Evolutionary conservation across 2,888 invertebrate genomes (phyloP).

Genomic region (Agrochola macilenta): DNA sequence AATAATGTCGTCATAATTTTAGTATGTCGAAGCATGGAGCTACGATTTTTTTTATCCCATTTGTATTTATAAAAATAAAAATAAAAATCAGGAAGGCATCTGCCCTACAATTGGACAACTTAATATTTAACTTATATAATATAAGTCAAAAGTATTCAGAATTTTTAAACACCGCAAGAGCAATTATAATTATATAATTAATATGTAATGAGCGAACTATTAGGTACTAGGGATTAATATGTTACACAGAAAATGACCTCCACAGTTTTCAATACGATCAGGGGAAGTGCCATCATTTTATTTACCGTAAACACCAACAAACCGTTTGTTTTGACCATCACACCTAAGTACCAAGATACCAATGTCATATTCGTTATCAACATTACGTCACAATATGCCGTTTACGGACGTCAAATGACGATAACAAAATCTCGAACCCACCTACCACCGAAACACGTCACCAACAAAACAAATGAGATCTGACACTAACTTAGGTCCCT

Average conservation of each 20-base stretch:
- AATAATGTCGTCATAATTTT: not conserved
- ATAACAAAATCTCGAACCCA: conserved; percentile 35
- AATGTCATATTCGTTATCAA: conserved; percentile 31
- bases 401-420: conserved; percentile 29
- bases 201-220: too few species aligned
- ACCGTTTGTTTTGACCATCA: conserved; percentile 14
- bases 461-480: conserved; percentile 14
- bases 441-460: conserved; percentile 47
- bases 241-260: not conserved
- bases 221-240: too few species aligned
- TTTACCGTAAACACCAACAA: conserved; percentile 7
- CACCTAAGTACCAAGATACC: conserved; percentile 16
- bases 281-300: not conserved
- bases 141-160: not conserved
- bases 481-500: not conserved
- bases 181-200: conserved; percentile 9
- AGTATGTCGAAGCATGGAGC: not conserved
- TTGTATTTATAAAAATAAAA: not conserved
- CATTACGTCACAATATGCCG: conserved; percentile 37
- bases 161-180: not conserved
- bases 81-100: not conserved
- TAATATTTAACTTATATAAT: too few species aligned
- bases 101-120: not conserved
- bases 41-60: not conserved
- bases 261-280: not conserved